Evolutionary conservation across 2,797 vertebrate species (phyloP), one percentile per base, ranked within the genome.

Genomic region (Scleropages formosus): DNA sequence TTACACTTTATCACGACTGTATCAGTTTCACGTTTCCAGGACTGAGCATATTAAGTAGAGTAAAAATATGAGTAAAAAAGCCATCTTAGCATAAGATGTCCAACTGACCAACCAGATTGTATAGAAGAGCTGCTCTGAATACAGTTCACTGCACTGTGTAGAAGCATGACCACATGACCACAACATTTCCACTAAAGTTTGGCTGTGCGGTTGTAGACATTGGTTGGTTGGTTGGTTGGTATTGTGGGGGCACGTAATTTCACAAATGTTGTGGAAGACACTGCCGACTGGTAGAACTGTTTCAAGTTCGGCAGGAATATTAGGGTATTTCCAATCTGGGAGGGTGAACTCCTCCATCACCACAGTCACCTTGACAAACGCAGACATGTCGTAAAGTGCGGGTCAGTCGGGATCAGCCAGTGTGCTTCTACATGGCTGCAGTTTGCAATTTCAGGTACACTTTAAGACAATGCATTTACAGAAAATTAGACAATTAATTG

Each of bases 401-500:
- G 44, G 58, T 69, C 44, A 31, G 15, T n/a, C n/a, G 31, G 20
- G 22, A 31, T 27, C 56, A 20, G 71, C 39, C 73, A 61, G 67
- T n/a, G 74, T 58, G 49, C 72, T 64, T 78, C 68, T 75, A 77
- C 47, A 73, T 31, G 20, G 61, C 51, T 8, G 39, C 63, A 76
- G 76, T 76, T 66, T 24, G 56, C 59, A 49, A 47, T 39, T 22
- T 60, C 56, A 72, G 27, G 31, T 47, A 56, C 49, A 7, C 51
- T 56, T 63, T 24, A 10, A 18, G 31, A 72, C 51, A 75, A 51
- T n/a, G n/a, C 9, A 24, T 74, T 51, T 75, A 78, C n/a, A 74
- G 74, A 75, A 58, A 74, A 77, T 80, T 70, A 47, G 66, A 78
- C n/a, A 44, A 79, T 78, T 61, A 22, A 76, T 80, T 74, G 78